Conservation (phyloP, 2,113 vertebrate species). For the Vulpes lagopus region DNA sequence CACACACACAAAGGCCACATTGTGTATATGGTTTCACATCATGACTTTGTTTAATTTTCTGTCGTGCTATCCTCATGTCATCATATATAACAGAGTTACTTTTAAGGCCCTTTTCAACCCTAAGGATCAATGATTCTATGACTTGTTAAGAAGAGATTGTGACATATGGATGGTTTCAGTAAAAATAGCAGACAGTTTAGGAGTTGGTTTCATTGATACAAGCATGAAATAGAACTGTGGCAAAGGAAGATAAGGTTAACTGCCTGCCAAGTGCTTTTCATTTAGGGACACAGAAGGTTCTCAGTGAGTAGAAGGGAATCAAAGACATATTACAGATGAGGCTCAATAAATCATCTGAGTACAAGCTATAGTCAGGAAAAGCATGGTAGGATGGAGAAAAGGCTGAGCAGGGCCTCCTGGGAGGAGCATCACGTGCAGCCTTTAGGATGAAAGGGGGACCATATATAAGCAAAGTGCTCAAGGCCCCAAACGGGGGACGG, state of each 20-base stretch:
- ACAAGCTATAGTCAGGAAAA: conserved; percentile 14
- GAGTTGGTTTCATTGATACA: conserved; percentile 57
- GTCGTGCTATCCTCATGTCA: background rate
- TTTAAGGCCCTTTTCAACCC: background rate
- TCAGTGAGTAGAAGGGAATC: conserved; percentile 43
- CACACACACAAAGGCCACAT: background rate
- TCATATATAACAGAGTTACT: conserved; percentile 4
- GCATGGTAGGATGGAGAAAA: conserved; percentile 30
- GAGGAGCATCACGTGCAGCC: background rate
- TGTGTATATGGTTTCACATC: background rate
- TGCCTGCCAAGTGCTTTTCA: conserved; percentile 69
- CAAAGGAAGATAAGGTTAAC: conserved; percentile 71
- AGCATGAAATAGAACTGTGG: conserved; percentile 45
- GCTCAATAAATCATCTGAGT: conserved; percentile 64
- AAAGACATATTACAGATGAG: conserved; percentile 59
- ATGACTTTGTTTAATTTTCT: background rate
- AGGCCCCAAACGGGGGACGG: background rate
- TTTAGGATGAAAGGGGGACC: conserved; percentile 32
- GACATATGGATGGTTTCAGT: conserved; percentile 42
- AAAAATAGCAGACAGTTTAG: conserved; percentile 30
- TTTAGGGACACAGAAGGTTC: conserved; percentile 53
- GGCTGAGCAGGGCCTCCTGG: background rate
- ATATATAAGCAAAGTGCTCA: background rate
- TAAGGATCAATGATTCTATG: conserved; percentile 29
- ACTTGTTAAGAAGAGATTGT: conserved; percentile 55